A percentile compares a stretch with the other conserved stretches of the same genome.
Conservation (phyloP, 2,113 vertebrate species). For the Gasterosteus nipponicus region DNA sequence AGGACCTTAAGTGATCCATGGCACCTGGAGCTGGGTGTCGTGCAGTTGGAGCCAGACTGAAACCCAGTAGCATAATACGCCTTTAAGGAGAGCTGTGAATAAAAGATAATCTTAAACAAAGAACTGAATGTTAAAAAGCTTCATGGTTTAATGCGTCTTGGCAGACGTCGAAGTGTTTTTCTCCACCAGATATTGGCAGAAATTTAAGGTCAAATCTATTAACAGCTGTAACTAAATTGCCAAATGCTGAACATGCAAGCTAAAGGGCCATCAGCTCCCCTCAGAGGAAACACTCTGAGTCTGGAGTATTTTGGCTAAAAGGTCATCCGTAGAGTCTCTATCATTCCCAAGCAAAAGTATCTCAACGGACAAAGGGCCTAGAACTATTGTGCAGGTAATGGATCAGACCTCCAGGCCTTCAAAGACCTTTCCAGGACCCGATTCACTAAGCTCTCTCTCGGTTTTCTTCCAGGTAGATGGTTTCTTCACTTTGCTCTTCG, state of each 20-base stretch:
- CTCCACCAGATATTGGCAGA: not conserved
- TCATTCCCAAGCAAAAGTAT: slow-evolving; percentile 32
- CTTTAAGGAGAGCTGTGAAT: slow-evolving; percentile 45
- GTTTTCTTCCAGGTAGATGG: slow-evolving; percentile 84
- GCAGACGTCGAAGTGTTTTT: not conserved
- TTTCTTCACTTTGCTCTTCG: slow-evolving; percentile 90
- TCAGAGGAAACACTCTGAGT: slow-evolving; percentile 26
- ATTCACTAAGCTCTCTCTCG: slow-evolving; percentile 6
- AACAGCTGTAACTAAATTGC: slow-evolving; percentile 2
- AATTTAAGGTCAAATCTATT: not conserved
- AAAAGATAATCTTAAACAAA: slow-evolving; percentile 42
- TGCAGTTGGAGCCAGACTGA: slow-evolving; percentile 45
- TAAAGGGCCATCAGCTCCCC: slow-evolving; percentile 7
- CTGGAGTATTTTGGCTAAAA: slow-evolving; percentile 20
- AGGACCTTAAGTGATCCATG: slow-evolving; percentile 55
- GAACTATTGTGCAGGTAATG: not conserved
- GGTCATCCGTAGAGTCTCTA: slow-evolving; percentile 32
- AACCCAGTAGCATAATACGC: slow-evolving; percentile 36
- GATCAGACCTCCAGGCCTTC: not conserved
- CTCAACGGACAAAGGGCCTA: slow-evolving; percentile 22
- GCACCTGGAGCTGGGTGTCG: slow-evolving; percentile 48
- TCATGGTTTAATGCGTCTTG: not conserved
- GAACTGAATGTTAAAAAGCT: not conserved
- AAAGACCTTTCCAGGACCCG: not conserved
- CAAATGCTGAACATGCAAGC: slow-evolving; percentile 1